Evolutionary conservation across 2,888 invertebrate species (phyloP), one percentile per base, ranked within the genome.

Genomic region (Tiphia femorata): DNA sequence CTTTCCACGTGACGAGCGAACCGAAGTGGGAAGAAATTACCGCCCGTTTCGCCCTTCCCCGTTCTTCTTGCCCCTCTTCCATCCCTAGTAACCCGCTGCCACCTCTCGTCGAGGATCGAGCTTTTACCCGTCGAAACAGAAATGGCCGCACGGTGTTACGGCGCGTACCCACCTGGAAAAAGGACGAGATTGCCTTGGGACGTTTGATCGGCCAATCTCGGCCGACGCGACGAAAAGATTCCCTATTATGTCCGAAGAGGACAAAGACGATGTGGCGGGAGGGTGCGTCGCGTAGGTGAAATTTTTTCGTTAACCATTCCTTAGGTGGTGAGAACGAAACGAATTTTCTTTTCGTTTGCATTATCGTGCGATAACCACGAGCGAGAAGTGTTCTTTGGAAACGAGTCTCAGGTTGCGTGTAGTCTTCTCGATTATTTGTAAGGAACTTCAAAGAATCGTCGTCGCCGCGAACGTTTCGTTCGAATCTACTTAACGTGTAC

Each of bases 131-230:
- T 52, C 27, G 48, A 63, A 60, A 57, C 48, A 50, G 52, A 50
- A 51, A 49, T 46, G 51, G 49, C 19, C 50, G 16, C 40, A 46
- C 19, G 16, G 8, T 10, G 43, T 21, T 37, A 30, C 43, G 46
- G 16, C n/a, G 19, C 2, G 57, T 25, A 41, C 29, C 30, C 40
- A 38, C 27, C 35, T 43, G 47, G 47, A 49, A 49, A 49, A 56
- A 46, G 51, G 35, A 53, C 43, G 48, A 61, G 49, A 70, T 64
- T 61, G 61, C 47, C 35, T 40, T 12, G 23, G 41, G 27, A 7
- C 56, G 55, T 58, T 56, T 58, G 50, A 62, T 64, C 54, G 61
- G 16, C 21, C 66, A 59, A 69, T 59, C 50, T 61, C 47, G 50
- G 8, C 59, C 41, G 10, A 55, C 49, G 49, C 41, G 41, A 47